phyloP scores from a whole-genome alignment of 2,797 vertebrate genomes.

The Bradypodion pumilum region DNA sequence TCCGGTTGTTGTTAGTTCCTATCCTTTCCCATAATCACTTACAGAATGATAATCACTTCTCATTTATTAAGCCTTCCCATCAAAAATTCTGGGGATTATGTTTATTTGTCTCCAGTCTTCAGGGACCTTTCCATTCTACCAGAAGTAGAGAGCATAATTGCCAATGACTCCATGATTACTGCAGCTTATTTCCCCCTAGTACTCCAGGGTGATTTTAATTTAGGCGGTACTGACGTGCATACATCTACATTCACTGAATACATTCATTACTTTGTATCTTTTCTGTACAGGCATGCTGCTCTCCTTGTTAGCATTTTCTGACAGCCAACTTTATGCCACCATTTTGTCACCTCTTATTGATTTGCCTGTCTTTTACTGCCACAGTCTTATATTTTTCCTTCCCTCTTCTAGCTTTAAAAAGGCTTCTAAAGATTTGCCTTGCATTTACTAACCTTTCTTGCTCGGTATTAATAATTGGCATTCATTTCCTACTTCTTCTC shows the following conservation, averaged over 20 bases:
- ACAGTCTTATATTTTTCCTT: background rate
- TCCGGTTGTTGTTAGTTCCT: background rate
- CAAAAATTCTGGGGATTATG: conserved; percentile 12
- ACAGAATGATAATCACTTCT: background rate
- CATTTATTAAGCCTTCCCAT: background rate
- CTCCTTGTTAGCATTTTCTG: background rate
- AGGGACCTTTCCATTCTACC: conserved; percentile 6
- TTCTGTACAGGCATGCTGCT: conserved; percentile 6
- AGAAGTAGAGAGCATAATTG: conserved; percentile 17
- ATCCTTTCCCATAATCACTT: conserved; percentile 3
- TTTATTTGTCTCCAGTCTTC: conserved; percentile 11
- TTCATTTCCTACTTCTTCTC: background rate
- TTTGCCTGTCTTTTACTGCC: background rate
- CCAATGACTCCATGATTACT: conserved; percentile 12
- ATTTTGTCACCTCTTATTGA: conserved; percentile 12
- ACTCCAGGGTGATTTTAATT: conserved; percentile 23
- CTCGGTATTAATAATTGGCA: conserved; percentile 8
- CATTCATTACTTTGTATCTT: conserved; percentile 28
- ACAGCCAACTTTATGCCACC: background rate
- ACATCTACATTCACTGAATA: conserved; percentile 24
- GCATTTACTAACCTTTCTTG: background rate
- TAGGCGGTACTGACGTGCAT: conserved; percentile 2
- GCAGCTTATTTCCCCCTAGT: background rate
- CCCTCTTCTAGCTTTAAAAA: background rate
- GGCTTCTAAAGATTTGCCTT: background rate